These are phyloP conservation scores for Eugnorisma glareosa DNA, from an alignment of 2,888 invertebrate species.

Conservation along the genomic window DNA sequence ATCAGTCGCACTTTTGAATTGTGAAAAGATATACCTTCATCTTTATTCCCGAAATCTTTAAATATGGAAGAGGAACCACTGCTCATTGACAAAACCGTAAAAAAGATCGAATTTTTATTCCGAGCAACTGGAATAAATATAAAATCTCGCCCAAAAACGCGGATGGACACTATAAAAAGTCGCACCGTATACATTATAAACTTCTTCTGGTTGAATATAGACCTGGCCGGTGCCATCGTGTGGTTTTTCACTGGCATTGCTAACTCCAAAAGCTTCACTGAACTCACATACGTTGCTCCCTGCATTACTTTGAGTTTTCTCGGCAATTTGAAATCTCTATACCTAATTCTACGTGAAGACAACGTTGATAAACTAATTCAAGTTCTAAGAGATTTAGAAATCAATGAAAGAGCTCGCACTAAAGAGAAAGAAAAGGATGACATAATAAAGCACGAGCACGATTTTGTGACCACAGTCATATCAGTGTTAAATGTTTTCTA, in stretches of 20 bases:
- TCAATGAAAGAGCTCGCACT: constrained; percentile 40
- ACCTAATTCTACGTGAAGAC: constrained; percentile 66
- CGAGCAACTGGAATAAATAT: constrained; percentile 71
- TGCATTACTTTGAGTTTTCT: constrained; percentile 71
- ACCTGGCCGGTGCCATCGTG: constrained; percentile 69
- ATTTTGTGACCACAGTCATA: constrained; percentile 73
- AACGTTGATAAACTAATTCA: constrained; percentile 67
- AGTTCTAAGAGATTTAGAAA: constrained; percentile 70
- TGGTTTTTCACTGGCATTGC: constrained; percentile 72
- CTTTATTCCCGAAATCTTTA: neutral
- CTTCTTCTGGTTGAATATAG: constrained; percentile 72
- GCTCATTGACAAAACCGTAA: constrained; percentile 70
- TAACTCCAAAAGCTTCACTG: constrained; percentile 70
- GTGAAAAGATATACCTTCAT: neutral
- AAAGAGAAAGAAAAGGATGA: constrained; percentile 58
- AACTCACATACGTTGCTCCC: constrained; percentile 74
- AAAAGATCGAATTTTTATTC: constrained; percentile 68
- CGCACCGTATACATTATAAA: constrained; percentile 71
- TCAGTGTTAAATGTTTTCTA: constrained; percentile 72
- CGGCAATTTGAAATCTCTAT: constrained; percentile 66
- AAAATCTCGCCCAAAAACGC: constrained; percentile 60
- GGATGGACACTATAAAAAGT: constrained; percentile 44
- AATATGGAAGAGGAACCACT: constrained; percentile 43
- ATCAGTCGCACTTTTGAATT: constrained; percentile 1
- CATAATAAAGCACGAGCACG: constrained; percentile 69